Conservation (phyloP, 2,888 invertebrate species). For the Lycocerus yunnanus region DNA sequence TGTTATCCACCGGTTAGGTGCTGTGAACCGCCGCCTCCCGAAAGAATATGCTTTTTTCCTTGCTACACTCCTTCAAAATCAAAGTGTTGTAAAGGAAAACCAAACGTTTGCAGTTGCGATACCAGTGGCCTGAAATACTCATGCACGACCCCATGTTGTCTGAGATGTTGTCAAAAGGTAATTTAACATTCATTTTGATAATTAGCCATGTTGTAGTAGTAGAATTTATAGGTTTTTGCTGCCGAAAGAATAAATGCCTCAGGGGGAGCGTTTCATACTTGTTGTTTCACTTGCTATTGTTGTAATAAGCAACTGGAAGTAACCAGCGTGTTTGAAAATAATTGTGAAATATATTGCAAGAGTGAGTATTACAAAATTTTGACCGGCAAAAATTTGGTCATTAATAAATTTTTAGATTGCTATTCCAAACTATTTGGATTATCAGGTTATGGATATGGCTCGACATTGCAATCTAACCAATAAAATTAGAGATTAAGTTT, state of each 20-base stretch:
- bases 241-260: conserved; percentile 54
- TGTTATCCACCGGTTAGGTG: conserved; percentile 44
- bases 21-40: conserved; percentile 43
- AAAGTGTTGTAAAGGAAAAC: conserved; percentile 34
- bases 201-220: background rate
- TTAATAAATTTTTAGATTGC: conserved; percentile 51
- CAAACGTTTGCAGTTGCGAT: conserved; percentile 39
- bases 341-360: conserved; percentile 60
- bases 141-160: conserved; percentile 44
- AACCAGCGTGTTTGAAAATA: conserved; percentile 56
- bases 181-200: background rate
- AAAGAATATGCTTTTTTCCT: conserved; percentile 39
- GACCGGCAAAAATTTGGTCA: background rate
- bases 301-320: conserved; percentile 58
- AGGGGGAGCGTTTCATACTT: conserved; percentile 56
- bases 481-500: background rate
- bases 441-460: conserved; percentile 12
- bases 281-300: conserved; percentile 60
- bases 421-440: conserved; percentile 58
- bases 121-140: conserved; percentile 28
- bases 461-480: background rate
- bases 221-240: conserved; percentile 47
- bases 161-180: conserved; percentile 53
- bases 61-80: conserved; percentile 29
- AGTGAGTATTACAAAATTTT: conserved; percentile 51